These are phyloP conservation scores for Oxyura jamaicensis DNA, from an alignment of 2,113 vertebrate genomes.

Conservation along the genomic window DNA sequence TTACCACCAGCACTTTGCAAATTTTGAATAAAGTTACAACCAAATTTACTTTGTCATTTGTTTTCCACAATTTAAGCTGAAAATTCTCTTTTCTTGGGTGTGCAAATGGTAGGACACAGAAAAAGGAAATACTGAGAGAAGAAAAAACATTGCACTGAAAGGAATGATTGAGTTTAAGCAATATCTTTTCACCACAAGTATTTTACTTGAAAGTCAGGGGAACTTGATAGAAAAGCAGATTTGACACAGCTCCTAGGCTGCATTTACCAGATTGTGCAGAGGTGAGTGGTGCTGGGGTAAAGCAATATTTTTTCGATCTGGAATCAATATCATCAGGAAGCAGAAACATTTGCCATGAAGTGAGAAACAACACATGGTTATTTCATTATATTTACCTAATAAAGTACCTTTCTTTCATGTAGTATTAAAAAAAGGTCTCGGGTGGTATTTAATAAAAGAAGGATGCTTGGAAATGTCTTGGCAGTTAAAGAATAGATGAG, in stretches of 20 bases:
- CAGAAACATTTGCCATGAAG: slow-evolving; percentile 51
- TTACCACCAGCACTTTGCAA: neutral
- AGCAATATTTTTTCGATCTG: slow-evolving; percentile 45
- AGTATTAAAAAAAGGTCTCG: slow-evolving; percentile 15
- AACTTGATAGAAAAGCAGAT: neutral
- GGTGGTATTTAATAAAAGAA: slow-evolving; percentile 54
- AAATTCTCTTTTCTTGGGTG: neutral
- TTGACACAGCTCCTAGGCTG: neutral
- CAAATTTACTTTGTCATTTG: neutral
- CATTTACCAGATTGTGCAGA: neutral
- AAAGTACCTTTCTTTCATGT: slow-evolving; percentile 49
- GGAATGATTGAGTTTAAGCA: neutral
- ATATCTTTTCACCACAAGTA: neutral
- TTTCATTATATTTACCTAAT: slow-evolving; percentile 64
- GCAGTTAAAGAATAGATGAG: neutral
- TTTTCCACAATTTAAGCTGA: neutral
- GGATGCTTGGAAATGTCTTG: slow-evolving; percentile 24
- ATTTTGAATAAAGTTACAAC: neutral
- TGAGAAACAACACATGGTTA: slow-evolving; percentile 69
- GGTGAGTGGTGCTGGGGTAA: neutral
- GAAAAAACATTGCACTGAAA: neutral
- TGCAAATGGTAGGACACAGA: neutral
- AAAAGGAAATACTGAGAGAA: neutral
- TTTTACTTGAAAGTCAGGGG: neutral
- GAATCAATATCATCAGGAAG: slow-evolving; percentile 69